Percentiles rank a stretch among this genome's conserved stretches.
These are phyloP conservation scores for Acanthisitta chloris DNA, from an alignment of 2,113 vertebrate species.

Conservation along the genomic window DNA sequence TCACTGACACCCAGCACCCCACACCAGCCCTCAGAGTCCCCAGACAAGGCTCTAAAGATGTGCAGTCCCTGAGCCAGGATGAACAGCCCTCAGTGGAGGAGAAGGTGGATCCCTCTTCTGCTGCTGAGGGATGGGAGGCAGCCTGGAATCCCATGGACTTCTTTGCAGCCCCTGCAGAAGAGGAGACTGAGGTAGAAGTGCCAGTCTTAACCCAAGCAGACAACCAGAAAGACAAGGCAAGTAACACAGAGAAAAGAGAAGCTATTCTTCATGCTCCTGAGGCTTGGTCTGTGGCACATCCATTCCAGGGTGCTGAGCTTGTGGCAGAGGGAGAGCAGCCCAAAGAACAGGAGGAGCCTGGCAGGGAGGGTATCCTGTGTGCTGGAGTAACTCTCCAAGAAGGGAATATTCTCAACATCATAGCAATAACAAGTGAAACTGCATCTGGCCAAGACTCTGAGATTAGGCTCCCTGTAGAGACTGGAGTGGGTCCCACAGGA, in stretches of 20 bases:
- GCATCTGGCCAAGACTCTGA: neutral
- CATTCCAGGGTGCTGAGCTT: neutral
- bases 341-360: neutral
- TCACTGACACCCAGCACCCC: rapidly evolving
- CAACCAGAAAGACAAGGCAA: neutral
- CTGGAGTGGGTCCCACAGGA: rapidly evolving
- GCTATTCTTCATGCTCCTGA: rapidly evolving
- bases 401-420: rapidly evolving
- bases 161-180: neutral
- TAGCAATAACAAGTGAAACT: rapidly evolving
- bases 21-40: neutral
- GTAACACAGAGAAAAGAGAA: rapidly evolving
- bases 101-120: neutral
- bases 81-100: rapidly evolving
- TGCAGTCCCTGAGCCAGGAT: neutral
- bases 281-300: neutral
- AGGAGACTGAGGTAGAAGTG: neutral
- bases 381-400: neutral
- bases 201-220: neutral
- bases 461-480: neutral
- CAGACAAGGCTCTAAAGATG: neutral
- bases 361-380: rapidly evolving
- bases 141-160: neutral
- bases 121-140: neutral
- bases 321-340: neutral